phyloP scores from a whole-genome alignment of 2,797 vertebrate genomes.

The Merluccius polli region DNA sequence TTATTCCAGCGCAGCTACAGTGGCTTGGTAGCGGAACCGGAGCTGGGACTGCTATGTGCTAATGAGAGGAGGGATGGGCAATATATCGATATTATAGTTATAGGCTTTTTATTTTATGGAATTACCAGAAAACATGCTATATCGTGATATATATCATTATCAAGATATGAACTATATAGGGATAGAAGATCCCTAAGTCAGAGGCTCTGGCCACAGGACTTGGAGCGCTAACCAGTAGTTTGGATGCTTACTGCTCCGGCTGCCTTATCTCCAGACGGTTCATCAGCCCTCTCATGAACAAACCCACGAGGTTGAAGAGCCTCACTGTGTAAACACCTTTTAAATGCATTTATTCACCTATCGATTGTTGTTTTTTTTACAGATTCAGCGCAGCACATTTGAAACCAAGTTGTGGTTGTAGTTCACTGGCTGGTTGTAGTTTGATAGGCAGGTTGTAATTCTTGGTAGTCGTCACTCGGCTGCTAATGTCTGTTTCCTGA shows the following conservation, averaged over 20 bases:
- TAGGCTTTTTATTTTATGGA: too few relatives aligned
- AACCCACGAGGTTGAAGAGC: conserved; percentile 36
- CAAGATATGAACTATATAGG: too few relatives aligned
- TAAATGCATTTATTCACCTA: not conserved
- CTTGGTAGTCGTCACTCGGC: conserved; percentile 27
- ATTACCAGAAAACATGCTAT: too few relatives aligned
- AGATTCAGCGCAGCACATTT: not conserved
- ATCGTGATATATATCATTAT: too few relatives aligned
- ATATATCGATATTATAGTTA: too few relatives aligned
- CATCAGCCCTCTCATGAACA: conserved; percentile 42
- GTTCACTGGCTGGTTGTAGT: not conserved
- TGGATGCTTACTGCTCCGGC: conserved; percentile 17
- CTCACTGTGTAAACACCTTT: conserved; percentile 37
- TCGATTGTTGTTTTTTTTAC: not conserved
- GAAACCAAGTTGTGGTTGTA: not conserved
- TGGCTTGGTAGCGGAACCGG: not conserved
- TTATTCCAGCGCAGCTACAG: not conserved
- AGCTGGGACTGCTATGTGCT: not conserved
- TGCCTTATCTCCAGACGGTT: conserved; percentile 54
- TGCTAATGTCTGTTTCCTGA: conserved; percentile 31
- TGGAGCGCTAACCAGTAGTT: not conserved
- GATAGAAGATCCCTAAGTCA: too few relatives aligned
- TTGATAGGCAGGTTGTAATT: not conserved
- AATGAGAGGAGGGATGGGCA: too few relatives aligned
- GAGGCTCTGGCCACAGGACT: not conserved